Evolutionary conservation across 2,888 invertebrate genomes (phyloP).

Genomic region (Pteria penguin): DNA sequence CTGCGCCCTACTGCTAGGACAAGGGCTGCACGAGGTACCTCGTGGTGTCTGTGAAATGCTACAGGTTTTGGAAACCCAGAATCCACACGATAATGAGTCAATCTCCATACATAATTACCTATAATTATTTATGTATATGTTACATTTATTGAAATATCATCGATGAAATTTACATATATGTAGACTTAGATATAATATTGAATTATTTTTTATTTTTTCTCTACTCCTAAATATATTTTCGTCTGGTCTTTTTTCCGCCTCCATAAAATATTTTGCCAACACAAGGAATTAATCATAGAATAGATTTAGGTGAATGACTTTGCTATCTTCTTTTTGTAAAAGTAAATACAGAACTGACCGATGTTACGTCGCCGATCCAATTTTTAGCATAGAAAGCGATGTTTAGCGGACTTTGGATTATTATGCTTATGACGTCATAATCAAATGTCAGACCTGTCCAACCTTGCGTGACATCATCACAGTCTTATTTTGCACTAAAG

Average conservation of each 20-base stretch:
- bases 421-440: too few species aligned
- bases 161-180: neutral
- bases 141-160: neutral
- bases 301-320: neutral
- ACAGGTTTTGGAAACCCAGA: slow-evolving; percentile 50
- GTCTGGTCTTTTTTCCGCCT: too few species aligned
- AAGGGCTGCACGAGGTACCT: slow-evolving; percentile 49
- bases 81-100: slow-evolving; percentile 47
- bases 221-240: too few species aligned
- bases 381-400: too few species aligned
- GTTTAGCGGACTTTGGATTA: too few species aligned
- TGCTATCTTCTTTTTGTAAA: neutral
- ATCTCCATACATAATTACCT: slow-evolving; percentile 56
- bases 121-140: slow-evolving; percentile 6
- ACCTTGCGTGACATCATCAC: too few species aligned
- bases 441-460: too few species aligned
- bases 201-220: too few species aligned
- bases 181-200: too few species aligned
- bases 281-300: neutral
- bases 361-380: too few species aligned
- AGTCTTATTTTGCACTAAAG: too few species aligned
- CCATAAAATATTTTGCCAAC: too few species aligned
- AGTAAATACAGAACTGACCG: neutral
- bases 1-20: slow-evolving; percentile 46
- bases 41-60: slow-evolving; percentile 33